phyloP scores from a whole-genome alignment of 1,140 invertebrate genomes.

The Neodiprion pinetum region DNA sequence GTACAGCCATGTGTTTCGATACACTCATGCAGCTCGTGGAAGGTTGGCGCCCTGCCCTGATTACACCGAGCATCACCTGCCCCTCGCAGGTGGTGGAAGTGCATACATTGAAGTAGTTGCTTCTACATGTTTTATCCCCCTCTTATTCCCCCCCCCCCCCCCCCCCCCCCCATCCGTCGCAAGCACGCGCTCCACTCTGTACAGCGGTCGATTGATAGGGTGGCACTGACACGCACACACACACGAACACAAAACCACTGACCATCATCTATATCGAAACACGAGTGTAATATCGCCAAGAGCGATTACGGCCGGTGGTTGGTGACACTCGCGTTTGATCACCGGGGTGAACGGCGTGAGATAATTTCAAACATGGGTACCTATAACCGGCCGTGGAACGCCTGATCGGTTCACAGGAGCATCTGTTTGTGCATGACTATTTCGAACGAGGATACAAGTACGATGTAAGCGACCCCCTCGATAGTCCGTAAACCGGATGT shows the following conservation, averaged over 20 bases:
- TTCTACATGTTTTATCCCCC: constrained; percentile 41
- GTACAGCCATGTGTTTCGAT: constrained; percentile 1
- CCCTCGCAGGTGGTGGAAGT: constrained; percentile 52
- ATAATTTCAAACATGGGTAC: background rate
- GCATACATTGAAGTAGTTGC: constrained; percentile 28
- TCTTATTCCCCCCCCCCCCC: background rate
- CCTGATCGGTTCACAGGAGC: background rate
- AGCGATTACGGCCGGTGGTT: background rate
- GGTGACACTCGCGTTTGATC: background rate
- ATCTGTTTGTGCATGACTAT: background rate
- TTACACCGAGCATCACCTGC: constrained; percentile 52
- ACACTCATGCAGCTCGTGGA: constrained; percentile 25
- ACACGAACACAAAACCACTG: too few species aligned
- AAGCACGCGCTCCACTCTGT: background rate
- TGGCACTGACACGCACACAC: background rate
- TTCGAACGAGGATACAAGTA: background rate
- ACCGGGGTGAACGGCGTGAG: background rate
- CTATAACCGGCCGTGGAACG: background rate
- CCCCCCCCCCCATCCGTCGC: background rate
- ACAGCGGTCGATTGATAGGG: background rate
- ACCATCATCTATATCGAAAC: too few species aligned
- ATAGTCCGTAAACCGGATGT: too few species aligned
- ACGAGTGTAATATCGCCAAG: too few species aligned
- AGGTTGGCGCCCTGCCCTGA: constrained; percentile 50
- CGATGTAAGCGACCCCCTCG: background rate